Conservation (phyloP, 2,888 invertebrate species). For the Diplolepis rosae region DNA sequence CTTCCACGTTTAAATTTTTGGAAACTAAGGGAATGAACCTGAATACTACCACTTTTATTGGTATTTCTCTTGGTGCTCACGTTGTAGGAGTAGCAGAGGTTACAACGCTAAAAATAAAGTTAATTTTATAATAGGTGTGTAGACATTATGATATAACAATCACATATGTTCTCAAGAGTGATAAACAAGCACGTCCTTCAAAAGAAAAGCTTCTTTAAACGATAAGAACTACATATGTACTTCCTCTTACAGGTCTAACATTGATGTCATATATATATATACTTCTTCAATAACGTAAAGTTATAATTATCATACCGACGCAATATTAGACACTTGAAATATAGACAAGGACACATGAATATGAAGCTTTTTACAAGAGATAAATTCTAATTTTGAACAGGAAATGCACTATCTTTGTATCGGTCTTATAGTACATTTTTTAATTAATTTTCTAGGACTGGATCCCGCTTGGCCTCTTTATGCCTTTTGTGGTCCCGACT, state of each 20-base stretch:
- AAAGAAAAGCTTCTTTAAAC: not conserved
- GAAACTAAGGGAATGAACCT: constrained; percentile 44
- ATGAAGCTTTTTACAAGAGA: not conserved
- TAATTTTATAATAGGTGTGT: constrained; percentile 31
- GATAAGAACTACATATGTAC: not conserved
- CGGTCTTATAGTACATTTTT: no score
- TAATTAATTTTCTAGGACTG: constrained; percentile 49
- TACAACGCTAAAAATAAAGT: constrained; percentile 42
- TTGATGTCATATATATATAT: no score
- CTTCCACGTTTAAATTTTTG: constrained; percentile 56
- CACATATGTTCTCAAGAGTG: not conserved
- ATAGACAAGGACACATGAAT: not conserved
- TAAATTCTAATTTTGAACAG: not conserved
- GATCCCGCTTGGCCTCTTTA: constrained; percentile 63
- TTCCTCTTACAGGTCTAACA: no score
- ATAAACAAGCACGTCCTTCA: not conserved
- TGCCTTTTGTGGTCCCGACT: not conserved
- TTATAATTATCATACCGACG: not conserved
- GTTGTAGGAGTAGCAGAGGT: constrained; percentile 55
- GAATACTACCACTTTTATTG: constrained; percentile 47
- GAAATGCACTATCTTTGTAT: not conserved
- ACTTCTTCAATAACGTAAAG: no score
- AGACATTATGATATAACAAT: not conserved
- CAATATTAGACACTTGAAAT: no score
- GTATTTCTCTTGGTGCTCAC: constrained; percentile 62